Percentiles rank a stretch among this genome's conserved stretches.
These are phyloP conservation scores for Brachionus paranguensis DNA, from an alignment of 1,140 invertebrate species.

Conservation along the genomic window DNA sequence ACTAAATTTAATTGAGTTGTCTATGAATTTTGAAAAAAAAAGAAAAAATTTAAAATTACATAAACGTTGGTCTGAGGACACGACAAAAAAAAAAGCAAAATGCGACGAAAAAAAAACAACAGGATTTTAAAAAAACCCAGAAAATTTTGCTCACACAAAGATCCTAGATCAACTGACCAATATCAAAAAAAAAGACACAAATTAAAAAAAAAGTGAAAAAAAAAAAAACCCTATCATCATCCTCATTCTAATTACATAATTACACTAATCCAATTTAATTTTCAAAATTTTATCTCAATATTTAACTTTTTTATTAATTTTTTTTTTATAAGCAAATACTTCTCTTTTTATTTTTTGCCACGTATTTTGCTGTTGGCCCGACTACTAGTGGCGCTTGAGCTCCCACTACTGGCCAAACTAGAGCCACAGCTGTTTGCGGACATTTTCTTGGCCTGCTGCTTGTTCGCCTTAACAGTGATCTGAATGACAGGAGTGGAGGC, in stretches of 20 bases:
- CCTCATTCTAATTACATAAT: background rate
- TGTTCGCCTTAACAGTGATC: background rate
- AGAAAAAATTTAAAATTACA: constrained; percentile 17
- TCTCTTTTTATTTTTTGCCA: background rate
- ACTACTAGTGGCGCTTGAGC: constrained; percentile 9
- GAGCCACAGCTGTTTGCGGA: background rate
- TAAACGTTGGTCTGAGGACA: background rate
- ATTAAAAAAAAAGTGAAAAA: background rate
- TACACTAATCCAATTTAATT: background rate
- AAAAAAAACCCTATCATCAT: background rate
- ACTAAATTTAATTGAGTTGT: constrained; percentile 38
- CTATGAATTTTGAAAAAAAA: constrained; percentile 10
- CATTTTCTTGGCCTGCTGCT: background rate
- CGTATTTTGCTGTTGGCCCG: constrained; percentile 13
- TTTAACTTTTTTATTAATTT: constrained; percentile 20
- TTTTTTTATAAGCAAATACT: background rate
- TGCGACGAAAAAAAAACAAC: constrained; percentile 25
- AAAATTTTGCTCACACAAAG: background rate
- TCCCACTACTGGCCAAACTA: background rate
- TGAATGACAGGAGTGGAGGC: background rate
- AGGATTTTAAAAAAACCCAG: constrained; percentile 17
- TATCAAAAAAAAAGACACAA: background rate
- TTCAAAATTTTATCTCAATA: constrained; percentile 37
- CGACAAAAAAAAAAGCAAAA: background rate
- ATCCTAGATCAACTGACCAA: constrained; percentile 14